Evolutionary conservation across 2,888 invertebrate genomes (phyloP), one percentile per base, ranked within the genome.

Genomic region (Caenorhabditis parvicauda): DNA sequence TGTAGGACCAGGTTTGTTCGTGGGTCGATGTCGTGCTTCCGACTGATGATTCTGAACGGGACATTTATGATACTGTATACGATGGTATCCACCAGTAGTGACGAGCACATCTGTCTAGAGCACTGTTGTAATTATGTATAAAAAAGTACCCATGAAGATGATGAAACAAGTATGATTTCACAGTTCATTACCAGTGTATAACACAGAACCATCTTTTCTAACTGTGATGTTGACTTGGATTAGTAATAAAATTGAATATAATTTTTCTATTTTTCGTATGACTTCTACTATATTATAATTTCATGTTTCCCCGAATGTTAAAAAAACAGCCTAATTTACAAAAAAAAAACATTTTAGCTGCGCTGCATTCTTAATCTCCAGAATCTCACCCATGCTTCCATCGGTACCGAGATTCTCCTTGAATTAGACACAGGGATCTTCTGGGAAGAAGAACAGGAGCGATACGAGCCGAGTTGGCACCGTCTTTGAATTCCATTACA

Each of bases 391-490:
- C 87, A 83, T 98, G 98, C 79, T 92, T 91, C 89, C 94, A 96
- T 69, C 89, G 87, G 82, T 92, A 91, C 52, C 96, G 86, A 0
- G 93, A 87, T 52, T 88, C 86, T 12, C 91, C 91, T 77, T 88
- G 89, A 56, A 98, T 84, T 6, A 95, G 87, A 61, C 94, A 84
- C 2, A 98, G 83, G 0, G 94, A 94, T 77, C 88, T 87, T 48
- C 88, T 81, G 3, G 86, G 90, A 88, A 98, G 89, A 28, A 91
- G 90, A 72, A 94, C 87, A 71, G 90, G 87, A 2, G 67, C 63
- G 6, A 63, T 60, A 17, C 63, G 45, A 2, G 72, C 71, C 3
- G 74, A 67, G 45, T 79, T 79, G 7, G 78, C 76, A 22, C 72
- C 75, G 54, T 78, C 76, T 52, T 68, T 72, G 59, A 72, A 79